A percentile compares a stretch with the other conserved stretches of the same genome.
These are phyloP conservation scores for western clawed frog (Xenopus tropicalis) DNA, from an alignment of 2,113 vertebrate species.

Conservation along the genomic window UCB_Xtro_10.0 CM004450.2:59078501-59079000, in stretches of 20 bases:
- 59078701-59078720: too few relatives aligned
- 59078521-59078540: too few relatives aligned
- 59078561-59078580: too few relatives aligned
- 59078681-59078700: too few relatives aligned
- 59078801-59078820: not conserved
- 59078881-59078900: slow-evolving; percentile 5
- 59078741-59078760: not conserved
- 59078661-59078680: too few relatives aligned
- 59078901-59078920: slow-evolving; percentile 15
- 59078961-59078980: slow-evolving; percentile 19
- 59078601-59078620: too few relatives aligned
- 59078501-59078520: too few relatives aligned
- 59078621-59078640: too few relatives aligned
- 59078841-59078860: not conserved
- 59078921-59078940: slow-evolving; percentile 26
- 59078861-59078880: not conserved
- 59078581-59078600: too few relatives aligned
- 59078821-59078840: not conserved
- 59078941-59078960: slow-evolving; percentile 28
- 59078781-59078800: not conserved
- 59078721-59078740: not conserved
- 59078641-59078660: too few relatives aligned
- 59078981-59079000: slow-evolving; percentile 28
- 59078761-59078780: not conserved
- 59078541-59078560: too few relatives aligned